Conservation (phyloP, 1,140 invertebrate species). For the Vollenhovia emeryi region DNA sequence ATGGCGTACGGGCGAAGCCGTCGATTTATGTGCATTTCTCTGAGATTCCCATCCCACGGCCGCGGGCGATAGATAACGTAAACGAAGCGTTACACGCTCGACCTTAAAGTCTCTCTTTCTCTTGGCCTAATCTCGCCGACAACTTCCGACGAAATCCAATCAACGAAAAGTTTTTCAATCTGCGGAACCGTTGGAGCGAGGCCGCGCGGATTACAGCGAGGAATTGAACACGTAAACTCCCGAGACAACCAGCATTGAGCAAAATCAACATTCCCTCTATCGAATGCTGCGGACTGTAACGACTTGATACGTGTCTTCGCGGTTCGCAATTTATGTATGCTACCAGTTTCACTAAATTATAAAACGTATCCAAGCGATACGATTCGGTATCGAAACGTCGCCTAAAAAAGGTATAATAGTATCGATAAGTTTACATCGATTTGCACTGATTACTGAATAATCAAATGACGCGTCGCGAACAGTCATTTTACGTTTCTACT, state of each 20-base stretch:
- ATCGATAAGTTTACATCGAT: background rate
- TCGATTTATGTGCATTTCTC: conserved; percentile 53
- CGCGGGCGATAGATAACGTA: conserved; percentile 59
- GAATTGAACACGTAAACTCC: conserved; percentile 3
- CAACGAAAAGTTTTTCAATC: conserved; percentile 26
- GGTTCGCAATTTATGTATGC: background rate
- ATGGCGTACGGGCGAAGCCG: background rate
- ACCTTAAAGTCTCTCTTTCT: conserved; percentile 35
- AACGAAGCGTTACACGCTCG: conserved; percentile 33
- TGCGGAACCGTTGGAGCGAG: conserved; percentile 5
- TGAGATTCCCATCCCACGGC: conserved; percentile 55
- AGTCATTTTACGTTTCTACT: background rate
- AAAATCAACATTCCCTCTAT: conserved; percentile 14
- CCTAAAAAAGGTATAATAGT: background rate
- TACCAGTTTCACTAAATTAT: conserved; percentile 8
- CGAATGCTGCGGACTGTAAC: conserved; percentile 36
- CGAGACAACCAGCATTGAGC: conserved; percentile 1
- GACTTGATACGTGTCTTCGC: conserved; percentile 12
- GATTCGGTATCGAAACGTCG: background rate
- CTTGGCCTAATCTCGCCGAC: conserved; percentile 20
- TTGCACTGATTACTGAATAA: background rate
- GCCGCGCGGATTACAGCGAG: conserved; percentile 38
- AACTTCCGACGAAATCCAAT: conserved; percentile 64
- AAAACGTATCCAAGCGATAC: background rate
- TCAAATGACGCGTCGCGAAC: background rate